Evolutionary conservation across 1,140 invertebrate species (phyloP).

Genomic region (Drusus annulatus): DNA sequence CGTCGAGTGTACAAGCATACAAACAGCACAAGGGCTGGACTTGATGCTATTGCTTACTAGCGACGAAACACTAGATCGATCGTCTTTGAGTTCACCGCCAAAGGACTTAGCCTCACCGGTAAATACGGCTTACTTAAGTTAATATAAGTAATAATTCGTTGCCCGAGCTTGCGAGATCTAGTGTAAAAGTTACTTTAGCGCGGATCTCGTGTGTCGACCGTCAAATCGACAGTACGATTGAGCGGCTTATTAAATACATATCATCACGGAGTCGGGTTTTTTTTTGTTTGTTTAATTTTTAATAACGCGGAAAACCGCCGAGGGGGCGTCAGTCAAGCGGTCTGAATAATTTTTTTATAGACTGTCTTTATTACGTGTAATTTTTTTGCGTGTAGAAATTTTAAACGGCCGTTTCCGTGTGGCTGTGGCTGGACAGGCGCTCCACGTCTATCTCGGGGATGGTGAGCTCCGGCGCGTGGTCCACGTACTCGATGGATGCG

Average conservation of each 20-base stretch:
- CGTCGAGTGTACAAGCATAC: no score
- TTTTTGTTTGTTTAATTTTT: constrained; percentile 19
- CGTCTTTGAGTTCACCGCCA: no score
- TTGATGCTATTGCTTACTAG: no score
- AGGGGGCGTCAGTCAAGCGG: constrained; percentile 19
- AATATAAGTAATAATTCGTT: no score
- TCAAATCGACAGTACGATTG: neutral
- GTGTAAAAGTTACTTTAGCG: no score
- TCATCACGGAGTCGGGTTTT: neutral
- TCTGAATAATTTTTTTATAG: constrained; percentile 17
- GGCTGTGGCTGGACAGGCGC: constrained; percentile 90
- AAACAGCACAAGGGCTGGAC: no score
- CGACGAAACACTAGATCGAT: no score
- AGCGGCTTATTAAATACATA: neutral
- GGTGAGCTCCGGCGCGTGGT: constrained; percentile 85
- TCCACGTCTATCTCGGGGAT: constrained; percentile 93
- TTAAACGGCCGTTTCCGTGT: constrained; percentile 94
- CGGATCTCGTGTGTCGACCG: no score
- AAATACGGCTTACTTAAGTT: no score
- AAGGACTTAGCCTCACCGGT: no score
- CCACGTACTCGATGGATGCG: constrained; percentile 90
- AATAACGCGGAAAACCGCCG: neutral
- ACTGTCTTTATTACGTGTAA: constrained; percentile 45
- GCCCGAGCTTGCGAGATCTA: no score
- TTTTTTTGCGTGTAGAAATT: constrained; percentile 14